Evolutionary conservation across 2,888 invertebrate species (phyloP).

Genomic region (Tipula vernalis): DNA sequence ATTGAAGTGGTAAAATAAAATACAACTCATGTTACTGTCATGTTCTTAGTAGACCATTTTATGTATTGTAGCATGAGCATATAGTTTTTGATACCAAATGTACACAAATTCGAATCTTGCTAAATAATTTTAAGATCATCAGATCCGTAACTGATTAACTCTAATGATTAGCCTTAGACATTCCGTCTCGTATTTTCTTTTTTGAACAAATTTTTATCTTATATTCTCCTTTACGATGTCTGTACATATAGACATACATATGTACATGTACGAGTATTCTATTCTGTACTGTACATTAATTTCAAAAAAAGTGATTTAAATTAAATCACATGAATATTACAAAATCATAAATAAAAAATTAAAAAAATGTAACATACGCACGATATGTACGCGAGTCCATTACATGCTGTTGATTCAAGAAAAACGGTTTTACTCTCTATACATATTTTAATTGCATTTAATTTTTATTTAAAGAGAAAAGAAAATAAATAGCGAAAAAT

Average conservation of each 20-base stretch:
- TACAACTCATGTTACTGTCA: neutral
- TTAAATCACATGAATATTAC: neutral
- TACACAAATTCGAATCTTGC: neutral
- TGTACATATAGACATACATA: neutral
- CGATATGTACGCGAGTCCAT: neutral
- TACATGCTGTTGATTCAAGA: neutral
- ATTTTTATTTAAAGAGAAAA: neutral
- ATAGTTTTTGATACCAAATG: neutral
- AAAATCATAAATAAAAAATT: neutral
- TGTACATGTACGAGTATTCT: neutral
- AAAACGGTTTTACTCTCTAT: neutral
- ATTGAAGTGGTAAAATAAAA: neutral
- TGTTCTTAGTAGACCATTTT: neutral
- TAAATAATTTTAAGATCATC: no score
- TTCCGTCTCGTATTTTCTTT: neutral
- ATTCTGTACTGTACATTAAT: neutral
- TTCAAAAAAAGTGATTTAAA: neutral
- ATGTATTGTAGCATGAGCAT: neutral
- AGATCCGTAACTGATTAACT: neutral
- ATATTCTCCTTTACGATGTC: neutral
- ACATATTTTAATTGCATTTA: neutral
- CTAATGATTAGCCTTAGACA: neutral
- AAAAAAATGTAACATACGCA: neutral
- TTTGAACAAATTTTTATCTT: neutral
- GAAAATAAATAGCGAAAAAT: neutral